Conservation (phyloP, 1,140 invertebrate genomes). For the Euwallacea similis region DNA sequence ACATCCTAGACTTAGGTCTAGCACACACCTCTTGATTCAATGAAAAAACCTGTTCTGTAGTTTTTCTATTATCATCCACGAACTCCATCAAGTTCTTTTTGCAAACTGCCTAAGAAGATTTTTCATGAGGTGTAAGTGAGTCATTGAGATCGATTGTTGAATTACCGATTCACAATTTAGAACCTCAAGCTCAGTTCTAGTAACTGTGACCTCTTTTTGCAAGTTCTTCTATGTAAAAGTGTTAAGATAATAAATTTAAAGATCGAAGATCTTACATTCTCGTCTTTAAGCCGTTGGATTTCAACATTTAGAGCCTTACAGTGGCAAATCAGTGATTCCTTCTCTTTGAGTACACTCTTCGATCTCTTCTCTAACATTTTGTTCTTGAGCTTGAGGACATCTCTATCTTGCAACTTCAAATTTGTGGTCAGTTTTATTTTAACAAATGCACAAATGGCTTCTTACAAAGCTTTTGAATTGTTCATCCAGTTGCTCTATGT, state of each 20-base stretch:
- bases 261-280: constrained; percentile 20
- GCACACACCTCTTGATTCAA: constrained; percentile 38
- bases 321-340: constrained; percentile 18
- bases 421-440: background rate
- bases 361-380: constrained; percentile 23
- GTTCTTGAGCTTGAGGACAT: constrained; percentile 30
- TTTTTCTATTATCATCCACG: constrained; percentile 26
- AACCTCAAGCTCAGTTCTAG: background rate
- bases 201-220: background rate
- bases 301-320: constrained; percentile 27
- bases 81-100: constrained; percentile 22
- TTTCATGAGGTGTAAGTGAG: background rate
- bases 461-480: constrained; percentile 43
- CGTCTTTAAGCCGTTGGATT: constrained; percentile 25
- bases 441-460: background rate
- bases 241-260: background rate
- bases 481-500: constrained; percentile 42
- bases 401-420: constrained; percentile 32
- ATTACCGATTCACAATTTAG: constrained; percentile 13
- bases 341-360: constrained; percentile 34
- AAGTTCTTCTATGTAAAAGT: background rate
- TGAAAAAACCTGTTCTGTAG: constrained; percentile 23
- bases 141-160: background rate
- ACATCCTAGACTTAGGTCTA: too few species aligned
- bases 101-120: constrained; percentile 25